Evolutionary conservation across 2,113 vertebrate genomes (phyloP).

Genomic region (Sminthopsis crassicaudata): DNA sequence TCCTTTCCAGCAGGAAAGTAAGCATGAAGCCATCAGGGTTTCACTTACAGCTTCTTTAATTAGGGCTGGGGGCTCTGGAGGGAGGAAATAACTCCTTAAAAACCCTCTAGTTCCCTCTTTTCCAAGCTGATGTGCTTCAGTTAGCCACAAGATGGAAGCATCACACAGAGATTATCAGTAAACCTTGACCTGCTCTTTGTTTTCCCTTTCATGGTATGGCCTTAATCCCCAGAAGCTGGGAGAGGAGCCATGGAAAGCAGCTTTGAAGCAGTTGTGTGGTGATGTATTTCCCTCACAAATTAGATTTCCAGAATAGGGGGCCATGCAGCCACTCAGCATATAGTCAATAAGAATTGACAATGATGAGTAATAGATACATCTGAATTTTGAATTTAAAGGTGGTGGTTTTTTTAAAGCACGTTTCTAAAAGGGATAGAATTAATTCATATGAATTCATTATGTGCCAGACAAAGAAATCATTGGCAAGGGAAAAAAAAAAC

Average conservation of each 20-base stretch:
- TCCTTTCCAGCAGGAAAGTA: not conserved
- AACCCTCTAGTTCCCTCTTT: constrained; percentile 5
- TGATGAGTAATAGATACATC: not conserved
- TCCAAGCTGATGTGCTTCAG: not conserved
- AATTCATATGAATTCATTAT: not conserved
- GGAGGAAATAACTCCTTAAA: not conserved
- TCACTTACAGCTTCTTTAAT: not conserved
- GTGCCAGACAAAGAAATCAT: not conserved
- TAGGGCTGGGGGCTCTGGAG: not conserved
- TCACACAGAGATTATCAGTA: constrained; percentile 74
- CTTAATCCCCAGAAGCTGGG: constrained; percentile 16
- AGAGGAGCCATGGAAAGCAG: not conserved
- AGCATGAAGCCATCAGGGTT: not conserved
- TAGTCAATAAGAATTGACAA: not conserved
- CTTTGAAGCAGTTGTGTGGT: constrained; percentile 24
- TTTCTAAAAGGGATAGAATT: not conserved
- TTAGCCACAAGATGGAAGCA: constrained; percentile 87
- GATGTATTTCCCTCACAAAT: not conserved
- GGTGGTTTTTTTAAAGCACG: not conserved
- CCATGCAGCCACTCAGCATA: not conserved
- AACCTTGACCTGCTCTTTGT: constrained; percentile 73
- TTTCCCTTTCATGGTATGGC: constrained; percentile 53
- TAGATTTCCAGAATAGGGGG: not conserved
- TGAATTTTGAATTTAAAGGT: not conserved
- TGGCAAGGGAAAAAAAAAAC: not conserved